Evolutionary conservation across 2,888 invertebrate genomes (phyloP).

Genomic region (Boloria selene): DNA sequence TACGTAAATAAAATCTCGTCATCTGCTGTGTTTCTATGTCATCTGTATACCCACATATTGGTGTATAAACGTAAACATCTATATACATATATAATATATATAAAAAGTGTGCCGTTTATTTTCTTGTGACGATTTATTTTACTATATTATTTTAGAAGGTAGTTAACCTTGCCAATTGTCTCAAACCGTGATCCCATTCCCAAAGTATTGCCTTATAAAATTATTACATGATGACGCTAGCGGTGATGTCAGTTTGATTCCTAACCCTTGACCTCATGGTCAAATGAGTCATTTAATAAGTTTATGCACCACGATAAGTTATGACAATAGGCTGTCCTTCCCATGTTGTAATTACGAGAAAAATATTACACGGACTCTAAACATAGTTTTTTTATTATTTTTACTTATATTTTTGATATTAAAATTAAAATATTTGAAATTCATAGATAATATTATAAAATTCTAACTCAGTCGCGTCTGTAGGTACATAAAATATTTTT

Average conservation of each 20-base stretch:
- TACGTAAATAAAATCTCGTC: no score
- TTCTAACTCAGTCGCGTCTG: no score
- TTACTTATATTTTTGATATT: no score
- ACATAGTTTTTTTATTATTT: no score
- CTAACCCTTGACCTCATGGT: constrained; percentile 43
- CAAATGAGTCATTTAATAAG: constrained; percentile 40
- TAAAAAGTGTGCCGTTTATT: not conserved
- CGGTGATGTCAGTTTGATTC: constrained; percentile 43
- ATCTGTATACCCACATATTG: no score
- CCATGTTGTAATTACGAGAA: not conserved
- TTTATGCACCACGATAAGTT: constrained; percentile 27
- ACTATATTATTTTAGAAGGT: constrained; percentile 24
- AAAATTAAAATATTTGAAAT: no score
- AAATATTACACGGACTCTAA: no score
- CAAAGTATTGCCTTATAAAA: constrained; percentile 34
- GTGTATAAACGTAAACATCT: not conserved
- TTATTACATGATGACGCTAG: constrained; percentile 35
- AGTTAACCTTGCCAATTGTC: constrained; percentile 31
- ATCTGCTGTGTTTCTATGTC: no score
- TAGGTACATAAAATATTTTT: no score
- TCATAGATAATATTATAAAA: no score
- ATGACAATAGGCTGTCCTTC: not conserved
- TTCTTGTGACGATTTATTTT: not conserved
- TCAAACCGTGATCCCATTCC: constrained; percentile 34
- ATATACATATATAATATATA: no score